phyloP scores from a whole-genome alignment of 2,888 invertebrate genomes.

The Nemapogon koenigi region DNA sequence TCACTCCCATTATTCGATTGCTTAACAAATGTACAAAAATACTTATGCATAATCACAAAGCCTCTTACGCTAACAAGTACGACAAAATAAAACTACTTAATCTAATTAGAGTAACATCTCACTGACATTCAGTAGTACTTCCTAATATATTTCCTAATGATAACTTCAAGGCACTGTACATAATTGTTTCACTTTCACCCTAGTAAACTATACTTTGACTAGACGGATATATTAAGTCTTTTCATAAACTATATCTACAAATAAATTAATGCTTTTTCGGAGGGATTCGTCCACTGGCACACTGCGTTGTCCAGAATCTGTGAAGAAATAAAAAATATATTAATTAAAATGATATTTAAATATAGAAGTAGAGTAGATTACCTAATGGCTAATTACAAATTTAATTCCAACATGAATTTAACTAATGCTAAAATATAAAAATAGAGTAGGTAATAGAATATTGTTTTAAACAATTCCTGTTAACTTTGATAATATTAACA shows the following conservation, averaged over 20 bases:
- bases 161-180: constrained; percentile 55
- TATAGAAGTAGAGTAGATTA: too few species aligned
- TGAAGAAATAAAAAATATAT: constrained; percentile 32
- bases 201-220: constrained; percentile 34
- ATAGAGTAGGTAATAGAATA: too few species aligned
- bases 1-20: neutral
- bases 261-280: constrained; percentile 44
- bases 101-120: too few species aligned
- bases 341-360: constrained; percentile 18
- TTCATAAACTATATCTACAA: constrained; percentile 31
- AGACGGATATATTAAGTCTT: constrained; percentile 55
- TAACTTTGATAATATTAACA: too few species aligned
- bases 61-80: constrained; percentile 4
- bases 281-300: constrained; percentile 39
- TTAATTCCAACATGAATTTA: too few species aligned
- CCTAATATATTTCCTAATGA: too few species aligned
- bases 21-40: constrained; percentile 3
- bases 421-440: too few species aligned
- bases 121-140: too few species aligned
- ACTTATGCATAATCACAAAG: constrained; percentile 3
- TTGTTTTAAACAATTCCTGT: too few species aligned
- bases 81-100: too few species aligned
- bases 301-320: constrained; percentile 25
- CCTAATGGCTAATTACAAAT: too few species aligned
- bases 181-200: constrained; percentile 12